These are phyloP conservation scores for Xerus inauris DNA, from an alignment of 2,113 vertebrate species.

Conservation along the genomic window DNA sequence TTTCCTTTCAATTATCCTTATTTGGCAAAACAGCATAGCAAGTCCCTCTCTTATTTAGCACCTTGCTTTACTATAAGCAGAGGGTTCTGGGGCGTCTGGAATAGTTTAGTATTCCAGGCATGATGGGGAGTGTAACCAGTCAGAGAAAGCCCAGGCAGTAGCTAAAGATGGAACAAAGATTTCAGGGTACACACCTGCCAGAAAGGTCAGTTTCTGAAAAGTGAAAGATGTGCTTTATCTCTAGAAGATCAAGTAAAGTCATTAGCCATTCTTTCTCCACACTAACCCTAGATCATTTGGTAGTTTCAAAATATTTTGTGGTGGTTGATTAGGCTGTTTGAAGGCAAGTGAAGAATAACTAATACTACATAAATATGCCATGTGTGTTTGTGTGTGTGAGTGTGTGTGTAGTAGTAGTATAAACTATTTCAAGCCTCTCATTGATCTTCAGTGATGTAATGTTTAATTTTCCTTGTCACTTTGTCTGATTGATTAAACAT, in stretches of 20 bases:
- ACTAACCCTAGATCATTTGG: neutral
- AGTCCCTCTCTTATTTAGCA: neutral
- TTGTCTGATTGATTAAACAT: neutral
- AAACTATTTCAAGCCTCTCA: neutral
- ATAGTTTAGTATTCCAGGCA: neutral
- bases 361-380: neutral
- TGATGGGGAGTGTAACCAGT: neutral
- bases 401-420: no score
- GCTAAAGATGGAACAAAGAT: neutral
- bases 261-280: neutral
- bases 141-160: neutral
- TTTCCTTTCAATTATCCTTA: neutral
- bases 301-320: neutral
- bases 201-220: neutral
- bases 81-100: neutral
- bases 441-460: neutral
- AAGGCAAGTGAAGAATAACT: slow-evolving; percentile 10
- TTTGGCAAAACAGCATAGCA: neutral
- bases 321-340: neutral
- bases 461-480: neutral
- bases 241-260: neutral
- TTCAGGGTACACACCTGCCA: neutral
- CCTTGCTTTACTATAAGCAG: neutral
- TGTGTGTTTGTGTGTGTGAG: no score
- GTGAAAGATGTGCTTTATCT: neutral